These are phyloP conservation scores for Chirona hameri DNA, from an alignment of 2,888 invertebrate species.

Conservation along the genomic window DNA sequence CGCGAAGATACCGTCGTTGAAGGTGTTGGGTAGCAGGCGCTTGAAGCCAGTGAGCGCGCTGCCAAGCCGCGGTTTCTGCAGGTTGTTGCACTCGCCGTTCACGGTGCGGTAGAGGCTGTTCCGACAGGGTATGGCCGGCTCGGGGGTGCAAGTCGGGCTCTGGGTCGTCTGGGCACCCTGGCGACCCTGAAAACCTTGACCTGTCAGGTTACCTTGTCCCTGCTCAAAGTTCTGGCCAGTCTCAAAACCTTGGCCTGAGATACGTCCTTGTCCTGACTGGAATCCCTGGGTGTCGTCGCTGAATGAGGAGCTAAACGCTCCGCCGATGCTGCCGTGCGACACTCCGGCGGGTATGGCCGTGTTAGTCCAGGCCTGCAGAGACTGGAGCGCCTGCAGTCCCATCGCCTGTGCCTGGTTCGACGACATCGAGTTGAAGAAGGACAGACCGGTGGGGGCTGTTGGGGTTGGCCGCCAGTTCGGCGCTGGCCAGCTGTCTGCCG, in stretches of 20 bases:
- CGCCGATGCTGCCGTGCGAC: too few species aligned
- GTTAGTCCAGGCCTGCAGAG: neutral
- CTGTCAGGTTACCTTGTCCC: too few species aligned
- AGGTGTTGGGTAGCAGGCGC: neutral
- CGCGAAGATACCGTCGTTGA: neutral
- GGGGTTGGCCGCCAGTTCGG: neutral
- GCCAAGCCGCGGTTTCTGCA: neutral
- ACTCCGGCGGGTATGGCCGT: neutral
- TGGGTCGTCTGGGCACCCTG: too few species aligned
- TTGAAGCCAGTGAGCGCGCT: neutral
- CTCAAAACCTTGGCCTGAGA: too few species aligned
- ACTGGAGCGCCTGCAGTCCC: neutral
- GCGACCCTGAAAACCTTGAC: too few species aligned
- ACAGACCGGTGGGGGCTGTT: neutral
- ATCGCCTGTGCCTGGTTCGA: neutral
- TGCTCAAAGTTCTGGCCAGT: too few species aligned
- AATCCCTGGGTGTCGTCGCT: too few species aligned
- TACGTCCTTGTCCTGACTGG: too few species aligned
- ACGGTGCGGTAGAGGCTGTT: neutral
- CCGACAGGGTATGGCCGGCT: neutral
- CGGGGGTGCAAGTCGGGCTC: neutral
- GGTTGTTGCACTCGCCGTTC: conserved; percentile 13
- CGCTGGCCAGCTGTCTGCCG: neutral
- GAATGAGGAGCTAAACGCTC: too few species aligned
- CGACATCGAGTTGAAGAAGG: neutral